phyloP scores from a whole-genome alignment of 2,113 vertebrate species.

The Donacobius atricapilla region DNA sequence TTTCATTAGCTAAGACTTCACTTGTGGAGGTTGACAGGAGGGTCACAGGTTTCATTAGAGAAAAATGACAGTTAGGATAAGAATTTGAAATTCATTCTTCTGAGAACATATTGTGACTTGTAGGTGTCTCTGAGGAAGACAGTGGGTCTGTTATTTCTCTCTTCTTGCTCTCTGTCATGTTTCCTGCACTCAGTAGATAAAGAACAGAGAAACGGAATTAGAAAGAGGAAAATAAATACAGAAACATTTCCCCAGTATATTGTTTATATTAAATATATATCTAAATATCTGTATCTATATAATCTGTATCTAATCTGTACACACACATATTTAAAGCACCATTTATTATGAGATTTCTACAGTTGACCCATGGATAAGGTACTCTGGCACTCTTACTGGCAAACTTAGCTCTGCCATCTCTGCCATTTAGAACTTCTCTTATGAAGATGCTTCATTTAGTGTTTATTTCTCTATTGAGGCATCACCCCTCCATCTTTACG shows the following conservation, averaged over 20 bases:
- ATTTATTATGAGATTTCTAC: not conserved
- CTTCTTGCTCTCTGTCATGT: not conserved
- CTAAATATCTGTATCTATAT: not conserved
- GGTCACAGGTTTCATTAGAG: not conserved
- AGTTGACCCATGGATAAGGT: not conserved
- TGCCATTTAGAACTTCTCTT: not conserved
- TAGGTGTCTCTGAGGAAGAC: not conserved
- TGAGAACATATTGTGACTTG: not conserved
- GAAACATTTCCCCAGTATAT: not conserved
- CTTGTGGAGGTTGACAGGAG: not conserved
- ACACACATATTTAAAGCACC: not conserved
- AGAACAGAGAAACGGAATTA: not conserved
- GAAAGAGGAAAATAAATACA: not conserved
- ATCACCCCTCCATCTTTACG: not conserved
- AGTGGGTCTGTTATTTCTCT: not conserved
- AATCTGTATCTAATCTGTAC: too few relatives aligned
- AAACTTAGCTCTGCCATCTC: not conserved
- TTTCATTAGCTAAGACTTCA: not conserved
- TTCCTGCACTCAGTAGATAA: not conserved
- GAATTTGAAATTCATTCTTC: not conserved
- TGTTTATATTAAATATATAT: not conserved
- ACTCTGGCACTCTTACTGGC: not conserved
- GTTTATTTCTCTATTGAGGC: not conserved
- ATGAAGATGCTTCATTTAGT: not conserved
- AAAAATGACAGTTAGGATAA: not conserved